Evolutionary conservation across 2,113 vertebrate genomes (phyloP).

Genomic region (Leptobrachium ailaonicum): DNA sequence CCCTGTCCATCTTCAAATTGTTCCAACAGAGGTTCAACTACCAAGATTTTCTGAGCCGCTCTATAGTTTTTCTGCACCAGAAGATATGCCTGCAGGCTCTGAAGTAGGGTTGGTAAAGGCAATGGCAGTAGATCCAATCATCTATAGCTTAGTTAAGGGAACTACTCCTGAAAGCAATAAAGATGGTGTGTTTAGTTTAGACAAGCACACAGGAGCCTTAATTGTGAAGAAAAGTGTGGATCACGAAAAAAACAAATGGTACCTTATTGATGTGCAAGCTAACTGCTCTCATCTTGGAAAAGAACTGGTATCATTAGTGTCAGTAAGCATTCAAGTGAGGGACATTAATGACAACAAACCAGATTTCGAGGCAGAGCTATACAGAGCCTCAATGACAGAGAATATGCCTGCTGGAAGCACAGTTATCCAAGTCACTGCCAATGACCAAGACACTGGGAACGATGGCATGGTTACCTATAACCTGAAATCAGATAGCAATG

Average conservation of each 20-base stretch:
- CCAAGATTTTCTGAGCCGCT: constrained; percentile 93
- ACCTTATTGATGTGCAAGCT: constrained; percentile 91
- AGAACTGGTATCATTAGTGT: constrained; percentile 84
- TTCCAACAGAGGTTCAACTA: constrained; percentile 83
- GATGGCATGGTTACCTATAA: constrained; percentile 90
- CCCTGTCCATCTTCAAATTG: constrained; percentile 85
- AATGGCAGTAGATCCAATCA: constrained; percentile 82
- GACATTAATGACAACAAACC: constrained; percentile 96
- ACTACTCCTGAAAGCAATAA: constrained; percentile 92
- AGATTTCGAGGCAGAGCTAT: constrained; percentile 89
- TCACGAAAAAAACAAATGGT: constrained; percentile 92
- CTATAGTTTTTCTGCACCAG: constrained; percentile 88
- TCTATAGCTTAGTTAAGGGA: constrained; percentile 93
- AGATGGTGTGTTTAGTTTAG: constrained; percentile 83
- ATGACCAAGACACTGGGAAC: constrained; percentile 86
- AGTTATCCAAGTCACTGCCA: constrained; percentile 94
- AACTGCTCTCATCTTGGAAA: constrained; percentile 84
- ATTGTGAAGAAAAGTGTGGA: constrained; percentile 86
- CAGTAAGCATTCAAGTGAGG: constrained; percentile 89
- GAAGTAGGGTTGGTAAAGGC: constrained; percentile 89
- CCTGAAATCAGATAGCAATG: constrained; percentile 70
- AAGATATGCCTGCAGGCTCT: constrained; percentile 85
- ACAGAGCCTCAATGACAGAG: constrained; percentile 87
- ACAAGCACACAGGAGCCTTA: constrained; percentile 81
- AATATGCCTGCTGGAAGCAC: constrained; percentile 92